Conservation (phyloP, 2,888 invertebrate species). For the Chironomus riparius region DNA sequence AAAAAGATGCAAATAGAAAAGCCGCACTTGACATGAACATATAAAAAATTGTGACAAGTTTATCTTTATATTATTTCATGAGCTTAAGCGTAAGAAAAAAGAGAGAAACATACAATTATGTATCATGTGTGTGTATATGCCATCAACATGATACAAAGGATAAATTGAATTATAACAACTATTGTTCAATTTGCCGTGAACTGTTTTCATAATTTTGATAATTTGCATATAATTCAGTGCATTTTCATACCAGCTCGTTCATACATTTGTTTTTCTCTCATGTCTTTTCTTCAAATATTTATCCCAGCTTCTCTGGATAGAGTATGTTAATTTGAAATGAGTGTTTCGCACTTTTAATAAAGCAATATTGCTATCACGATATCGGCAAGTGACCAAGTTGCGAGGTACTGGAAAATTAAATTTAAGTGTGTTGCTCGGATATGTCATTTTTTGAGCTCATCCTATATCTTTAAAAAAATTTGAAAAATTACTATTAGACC, state of each 20-base stretch:
- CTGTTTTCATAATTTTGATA: conserved; percentile 28
- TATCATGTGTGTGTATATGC: not conserved
- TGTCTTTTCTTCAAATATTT: not conserved
- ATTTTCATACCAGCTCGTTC: not conserved
- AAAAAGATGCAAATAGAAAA: conserved; percentile 18
- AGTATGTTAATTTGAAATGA: too few species aligned
- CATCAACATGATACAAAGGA: not conserved
- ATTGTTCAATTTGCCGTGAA: conserved; percentile 23
- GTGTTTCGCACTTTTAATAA: too few species aligned
- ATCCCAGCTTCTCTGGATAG: too few species aligned
- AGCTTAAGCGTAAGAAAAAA: not conserved
- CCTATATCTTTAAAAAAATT: too few species aligned
- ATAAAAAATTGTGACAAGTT: conserved; percentile 25
- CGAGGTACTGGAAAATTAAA: too few species aligned
- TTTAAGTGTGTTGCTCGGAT: too few species aligned
- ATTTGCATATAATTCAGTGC: conserved; percentile 16
- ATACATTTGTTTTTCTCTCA: not conserved
- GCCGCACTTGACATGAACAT: conserved; percentile 16
- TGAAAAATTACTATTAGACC: too few species aligned
- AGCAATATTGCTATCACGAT: too few species aligned
- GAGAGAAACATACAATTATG: not conserved
- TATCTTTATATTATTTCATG: conserved; percentile 13
- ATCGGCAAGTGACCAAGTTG: too few species aligned
- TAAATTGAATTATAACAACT: conserved; percentile 16
- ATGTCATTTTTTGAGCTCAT: too few species aligned